phyloP scores from a whole-genome alignment of 2,797 vertebrate species.

The Bucorvus abyssinicus region DNA sequence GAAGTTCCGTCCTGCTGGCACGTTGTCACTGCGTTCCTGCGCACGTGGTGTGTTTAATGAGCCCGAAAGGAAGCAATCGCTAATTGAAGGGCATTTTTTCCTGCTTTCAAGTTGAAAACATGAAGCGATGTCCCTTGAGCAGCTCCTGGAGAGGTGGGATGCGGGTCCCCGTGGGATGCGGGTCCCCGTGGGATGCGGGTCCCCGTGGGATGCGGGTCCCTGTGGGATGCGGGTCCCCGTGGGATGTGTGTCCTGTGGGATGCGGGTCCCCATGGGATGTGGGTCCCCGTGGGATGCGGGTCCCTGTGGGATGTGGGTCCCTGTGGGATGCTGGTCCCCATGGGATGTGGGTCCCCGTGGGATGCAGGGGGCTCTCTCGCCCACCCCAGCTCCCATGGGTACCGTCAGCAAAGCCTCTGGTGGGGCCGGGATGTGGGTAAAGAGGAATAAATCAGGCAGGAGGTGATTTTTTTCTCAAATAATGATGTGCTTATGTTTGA shows the following conservation, averaged over 20 bases:
- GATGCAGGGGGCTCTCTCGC: background rate
- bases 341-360: no score
- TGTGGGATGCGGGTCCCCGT: no score
- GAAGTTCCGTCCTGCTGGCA: accelerated
- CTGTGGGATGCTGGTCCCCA: no score
- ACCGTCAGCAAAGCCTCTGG: background rate
- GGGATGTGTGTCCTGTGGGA: no score
- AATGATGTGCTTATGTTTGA: background rate
- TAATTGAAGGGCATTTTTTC: background rate
- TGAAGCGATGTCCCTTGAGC: background rate
- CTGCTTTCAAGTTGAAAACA: background rate
- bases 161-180: background rate
- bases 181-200: no score
- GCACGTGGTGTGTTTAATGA: background rate
- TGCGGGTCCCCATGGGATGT: no score
- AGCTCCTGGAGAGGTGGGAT: background rate
- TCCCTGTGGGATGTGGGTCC: no score
- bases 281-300: no score
- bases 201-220: no score
- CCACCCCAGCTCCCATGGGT: background rate
- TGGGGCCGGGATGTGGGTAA: background rate
- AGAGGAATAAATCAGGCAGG: background rate
- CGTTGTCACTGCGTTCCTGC: background rate
- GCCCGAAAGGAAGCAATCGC: background rate
- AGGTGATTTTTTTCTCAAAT: background rate